phyloP scores from a whole-genome alignment of 2,113 vertebrate genomes.

The Daboia siamensis region DNA sequence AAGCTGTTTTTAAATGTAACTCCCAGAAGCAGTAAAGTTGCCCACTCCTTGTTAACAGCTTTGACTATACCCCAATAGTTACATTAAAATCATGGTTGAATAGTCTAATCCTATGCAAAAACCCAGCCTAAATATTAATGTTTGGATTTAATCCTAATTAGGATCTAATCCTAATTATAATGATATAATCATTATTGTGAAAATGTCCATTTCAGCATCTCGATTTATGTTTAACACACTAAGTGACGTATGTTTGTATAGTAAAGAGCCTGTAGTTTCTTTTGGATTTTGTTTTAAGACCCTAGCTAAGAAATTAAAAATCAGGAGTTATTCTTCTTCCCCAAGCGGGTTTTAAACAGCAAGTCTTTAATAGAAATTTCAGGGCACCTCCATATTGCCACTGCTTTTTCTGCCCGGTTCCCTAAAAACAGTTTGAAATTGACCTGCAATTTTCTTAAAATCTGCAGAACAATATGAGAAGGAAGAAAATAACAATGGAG shows the following conservation, averaged over 20 bases:
- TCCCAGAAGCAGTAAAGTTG: background rate
- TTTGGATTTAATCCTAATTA: background rate
- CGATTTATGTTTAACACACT: background rate
- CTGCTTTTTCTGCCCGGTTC: background rate
- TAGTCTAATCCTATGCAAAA: background rate
- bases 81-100: background rate
- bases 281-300: background rate
- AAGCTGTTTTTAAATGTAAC: background rate
- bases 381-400: background rate
- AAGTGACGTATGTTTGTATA: background rate
- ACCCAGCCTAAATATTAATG: background rate
- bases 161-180: background rate
- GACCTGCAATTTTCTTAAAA: background rate
- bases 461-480: background rate
- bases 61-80: background rate
- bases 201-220: background rate
- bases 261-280: background rate
- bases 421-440: background rate
- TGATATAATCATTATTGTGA: background rate
- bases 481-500: background rate
- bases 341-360: background rate
- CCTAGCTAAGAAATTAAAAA: background rate
- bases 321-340: background rate
- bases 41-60: background rate
- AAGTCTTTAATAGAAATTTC: background rate